phyloP scores from a whole-genome alignment of 1,140 invertebrate species.

The Brachystomella parvula region DNA sequence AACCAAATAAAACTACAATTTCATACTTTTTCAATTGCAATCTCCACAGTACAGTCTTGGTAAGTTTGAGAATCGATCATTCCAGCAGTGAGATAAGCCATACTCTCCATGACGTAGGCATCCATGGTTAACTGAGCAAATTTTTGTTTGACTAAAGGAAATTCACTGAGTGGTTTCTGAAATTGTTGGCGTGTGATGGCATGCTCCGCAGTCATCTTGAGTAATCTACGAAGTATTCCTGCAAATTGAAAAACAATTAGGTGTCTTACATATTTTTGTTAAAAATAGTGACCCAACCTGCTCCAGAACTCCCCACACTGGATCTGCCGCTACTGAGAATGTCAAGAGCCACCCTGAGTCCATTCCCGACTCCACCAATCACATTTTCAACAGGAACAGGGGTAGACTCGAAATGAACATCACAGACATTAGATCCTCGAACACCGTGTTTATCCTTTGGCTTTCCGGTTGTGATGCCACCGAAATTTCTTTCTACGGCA shows the following conservation, averaged over 20 bases:
- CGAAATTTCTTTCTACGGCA: constrained; percentile 61
- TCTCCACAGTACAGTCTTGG: constrained; percentile 66
- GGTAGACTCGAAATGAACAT: constrained; percentile 60
- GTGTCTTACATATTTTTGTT: no score
- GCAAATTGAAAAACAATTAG: no score
- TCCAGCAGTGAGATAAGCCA: constrained; percentile 63
- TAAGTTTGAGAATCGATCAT: constrained; percentile 58
- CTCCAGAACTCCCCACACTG: constrained; percentile 44
- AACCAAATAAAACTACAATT: not conserved
- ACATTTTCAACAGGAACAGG: constrained; percentile 61
- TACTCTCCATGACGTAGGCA: constrained; percentile 68
- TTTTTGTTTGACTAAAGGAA: constrained; percentile 51
- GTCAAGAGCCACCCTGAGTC: constrained; percentile 65
- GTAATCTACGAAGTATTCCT: constrained; percentile 45
- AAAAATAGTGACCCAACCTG: no score
- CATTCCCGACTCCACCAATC: constrained; percentile 56
- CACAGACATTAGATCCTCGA: constrained; percentile 43
- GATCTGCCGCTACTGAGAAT: constrained; percentile 62
- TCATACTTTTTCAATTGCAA: constrained; percentile 66
- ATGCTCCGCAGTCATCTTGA: constrained; percentile 50
- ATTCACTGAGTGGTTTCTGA: constrained; percentile 50
- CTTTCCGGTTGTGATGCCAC: constrained; percentile 59
- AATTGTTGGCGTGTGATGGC: constrained; percentile 59
- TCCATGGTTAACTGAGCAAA: constrained; percentile 49
- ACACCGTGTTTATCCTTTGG: constrained; percentile 68